Percentiles rank a stretch among this genome's conserved stretches.
Evolutionary conservation across 2,888 invertebrate species (phyloP).

Genomic region (Brenthis hecate): DNA sequence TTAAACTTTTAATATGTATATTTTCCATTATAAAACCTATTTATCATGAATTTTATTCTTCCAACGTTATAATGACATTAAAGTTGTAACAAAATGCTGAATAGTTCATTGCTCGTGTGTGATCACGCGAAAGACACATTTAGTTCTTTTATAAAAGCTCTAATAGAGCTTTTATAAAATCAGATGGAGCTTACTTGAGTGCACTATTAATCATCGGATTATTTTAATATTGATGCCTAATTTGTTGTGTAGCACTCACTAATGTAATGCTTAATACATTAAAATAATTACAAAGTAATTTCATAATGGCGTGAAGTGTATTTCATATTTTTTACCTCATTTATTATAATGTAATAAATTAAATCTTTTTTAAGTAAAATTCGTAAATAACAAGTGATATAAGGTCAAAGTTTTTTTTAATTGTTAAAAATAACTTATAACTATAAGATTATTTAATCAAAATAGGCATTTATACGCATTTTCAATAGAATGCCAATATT

Average conservation of each 20-base stretch:
- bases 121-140: conserved; percentile 32
- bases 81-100: conserved; percentile 21
- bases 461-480: too few species aligned
- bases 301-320: too few species aligned
- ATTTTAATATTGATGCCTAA: conserved; percentile 5
- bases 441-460: too few species aligned
- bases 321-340: too few species aligned
- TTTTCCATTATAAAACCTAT: not conserved
- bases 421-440: too few species aligned
- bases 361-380: too few species aligned
- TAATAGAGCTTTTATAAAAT: conserved; percentile 19
- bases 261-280: too few species aligned
- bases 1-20: conserved; percentile 3
- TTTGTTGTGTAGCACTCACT: not conserved
- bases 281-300: too few species aligned
- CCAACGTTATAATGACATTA: conserved; percentile 28
- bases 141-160: conserved; percentile 12
- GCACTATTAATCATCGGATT: conserved; percentile 7
- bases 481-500: too few species aligned
- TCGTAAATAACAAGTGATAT: too few species aligned
- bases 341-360: too few species aligned
- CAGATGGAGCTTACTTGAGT: conserved; percentile 2
- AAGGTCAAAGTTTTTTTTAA: too few species aligned
- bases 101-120: conserved; percentile 22
- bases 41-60: not conserved